Conservation (phyloP, 2,797 vertebrate genomes). For the Gambelia wislizenii region DNA sequence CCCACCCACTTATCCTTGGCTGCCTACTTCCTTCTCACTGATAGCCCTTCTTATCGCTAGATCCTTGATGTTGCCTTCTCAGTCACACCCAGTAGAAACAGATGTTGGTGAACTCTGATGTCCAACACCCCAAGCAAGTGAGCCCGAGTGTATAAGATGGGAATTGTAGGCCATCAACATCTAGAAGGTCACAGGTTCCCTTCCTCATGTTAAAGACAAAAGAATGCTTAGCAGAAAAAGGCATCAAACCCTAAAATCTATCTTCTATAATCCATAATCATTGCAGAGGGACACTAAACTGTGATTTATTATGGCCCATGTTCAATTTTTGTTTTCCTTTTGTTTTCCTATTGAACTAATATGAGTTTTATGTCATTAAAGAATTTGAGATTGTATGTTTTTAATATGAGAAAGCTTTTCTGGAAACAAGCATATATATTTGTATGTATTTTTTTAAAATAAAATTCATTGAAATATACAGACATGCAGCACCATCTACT, state of each 20-base stretch:
- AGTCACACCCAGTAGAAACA: too few relatives aligned
- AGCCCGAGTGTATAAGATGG: too few relatives aligned
- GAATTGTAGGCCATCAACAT: too few relatives aligned
- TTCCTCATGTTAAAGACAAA: background rate
- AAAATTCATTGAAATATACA: constrained; percentile 64
- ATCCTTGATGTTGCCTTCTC: background rate
- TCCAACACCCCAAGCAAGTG: too few relatives aligned
- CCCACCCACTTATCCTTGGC: background rate
- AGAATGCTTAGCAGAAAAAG: background rate
- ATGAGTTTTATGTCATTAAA: constrained; percentile 38
- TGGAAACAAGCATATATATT: constrained; percentile 35
- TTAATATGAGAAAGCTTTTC: constrained; percentile 47
- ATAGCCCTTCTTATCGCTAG: background rate
- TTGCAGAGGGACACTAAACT: constrained; percentile 47
- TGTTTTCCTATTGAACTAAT: constrained; percentile 47
- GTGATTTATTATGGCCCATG: constrained; percentile 28
- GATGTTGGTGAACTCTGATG: too few relatives aligned
- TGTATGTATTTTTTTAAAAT: constrained; percentile 9
- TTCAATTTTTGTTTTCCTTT: background rate
- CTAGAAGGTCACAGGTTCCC: background rate
- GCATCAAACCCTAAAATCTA: background rate
- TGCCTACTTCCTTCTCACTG: background rate
- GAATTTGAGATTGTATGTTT: background rate
- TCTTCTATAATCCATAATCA: constrained; percentile 4
- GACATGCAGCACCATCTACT: constrained; percentile 84